Percentiles rank a stretch among this genome's conserved stretches.
Evolutionary conservation across 2,888 invertebrate species (phyloP).

Genomic region (Chloromyia formosa): DNA sequence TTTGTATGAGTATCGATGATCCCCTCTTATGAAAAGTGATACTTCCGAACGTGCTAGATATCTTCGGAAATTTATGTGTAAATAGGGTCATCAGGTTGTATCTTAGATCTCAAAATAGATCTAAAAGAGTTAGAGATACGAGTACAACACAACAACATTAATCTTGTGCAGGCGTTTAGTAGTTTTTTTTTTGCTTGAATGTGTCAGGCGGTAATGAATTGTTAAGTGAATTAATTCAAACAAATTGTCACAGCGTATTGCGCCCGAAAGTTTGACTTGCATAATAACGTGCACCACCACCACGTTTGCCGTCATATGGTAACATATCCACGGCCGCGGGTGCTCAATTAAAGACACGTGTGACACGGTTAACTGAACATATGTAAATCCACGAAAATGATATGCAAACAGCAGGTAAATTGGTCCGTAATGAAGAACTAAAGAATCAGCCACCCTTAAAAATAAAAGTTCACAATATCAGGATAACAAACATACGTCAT

Average conservation of each 20-base stretch:
- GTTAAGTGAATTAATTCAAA: too few species aligned
- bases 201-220: too few species aligned
- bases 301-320: too few species aligned
- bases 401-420: slow-evolving; percentile 1
- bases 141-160: background rate
- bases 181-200: too few species aligned
- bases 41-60: slow-evolving; percentile 29
- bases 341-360: background rate
- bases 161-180: too few species aligned
- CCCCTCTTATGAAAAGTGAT: slow-evolving; percentile 34
- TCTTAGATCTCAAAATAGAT: slow-evolving; percentile 33
- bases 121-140: background rate
- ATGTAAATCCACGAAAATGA: background rate
- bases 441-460: background rate
- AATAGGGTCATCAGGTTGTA: slow-evolving; percentile 36
- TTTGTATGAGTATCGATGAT: background rate
- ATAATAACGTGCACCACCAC: too few species aligned
- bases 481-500: background rate
- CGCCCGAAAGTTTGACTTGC: too few species aligned
- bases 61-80: slow-evolving; percentile 32
- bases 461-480: background rate
- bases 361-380: background rate
- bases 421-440: background rate
- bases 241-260: too few species aligned
- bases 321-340: background rate